Evolutionary conservation across 2,113 vertebrate species (phyloP).

Genomic region (Chloropsis hardwickii): DNA sequence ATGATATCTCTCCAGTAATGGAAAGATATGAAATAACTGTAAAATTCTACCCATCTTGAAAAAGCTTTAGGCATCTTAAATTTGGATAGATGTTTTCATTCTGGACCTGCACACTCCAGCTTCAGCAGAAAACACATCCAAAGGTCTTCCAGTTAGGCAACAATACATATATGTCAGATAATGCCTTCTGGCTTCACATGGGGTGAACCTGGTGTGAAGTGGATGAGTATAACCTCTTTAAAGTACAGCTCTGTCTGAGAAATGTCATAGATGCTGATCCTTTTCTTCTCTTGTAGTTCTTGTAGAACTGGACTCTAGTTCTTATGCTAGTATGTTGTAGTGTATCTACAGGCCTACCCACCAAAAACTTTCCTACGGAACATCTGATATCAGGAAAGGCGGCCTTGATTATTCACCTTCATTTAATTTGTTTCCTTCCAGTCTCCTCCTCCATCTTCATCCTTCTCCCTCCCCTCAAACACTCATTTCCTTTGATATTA

Average conservation of each 20-base stretch:
- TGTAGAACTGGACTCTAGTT: not conserved
- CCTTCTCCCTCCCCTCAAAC: not conserved
- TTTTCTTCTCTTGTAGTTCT: not conserved
- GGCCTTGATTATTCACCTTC: not conserved
- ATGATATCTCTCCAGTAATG: not conserved
- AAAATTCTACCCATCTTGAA: not conserved
- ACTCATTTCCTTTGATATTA: not conserved
- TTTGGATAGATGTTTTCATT: not conserved
- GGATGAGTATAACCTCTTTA: not conserved
- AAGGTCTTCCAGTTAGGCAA: not conserved
- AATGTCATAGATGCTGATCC: not conserved
- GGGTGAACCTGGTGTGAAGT: not conserved
- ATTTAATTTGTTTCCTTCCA: not conserved
- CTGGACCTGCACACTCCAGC: not conserved
- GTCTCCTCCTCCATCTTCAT: not conserved
- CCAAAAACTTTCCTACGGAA: not conserved
- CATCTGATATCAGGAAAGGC: not conserved
- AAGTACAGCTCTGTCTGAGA: not conserved
- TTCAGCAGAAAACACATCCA: not conserved
- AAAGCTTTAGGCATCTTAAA: not conserved
- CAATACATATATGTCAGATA: fast-evolving
- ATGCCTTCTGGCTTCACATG: not conserved
- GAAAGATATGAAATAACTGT: not conserved
- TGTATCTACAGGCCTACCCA: not conserved
- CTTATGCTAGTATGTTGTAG: not conserved